Percentiles rank a stretch among this genome's conserved stretches.
These are phyloP conservation scores for Diachasmimorpha longicaudata DNA, from an alignment of 1,140 invertebrate genomes.

Conservation along the genomic window DNA sequence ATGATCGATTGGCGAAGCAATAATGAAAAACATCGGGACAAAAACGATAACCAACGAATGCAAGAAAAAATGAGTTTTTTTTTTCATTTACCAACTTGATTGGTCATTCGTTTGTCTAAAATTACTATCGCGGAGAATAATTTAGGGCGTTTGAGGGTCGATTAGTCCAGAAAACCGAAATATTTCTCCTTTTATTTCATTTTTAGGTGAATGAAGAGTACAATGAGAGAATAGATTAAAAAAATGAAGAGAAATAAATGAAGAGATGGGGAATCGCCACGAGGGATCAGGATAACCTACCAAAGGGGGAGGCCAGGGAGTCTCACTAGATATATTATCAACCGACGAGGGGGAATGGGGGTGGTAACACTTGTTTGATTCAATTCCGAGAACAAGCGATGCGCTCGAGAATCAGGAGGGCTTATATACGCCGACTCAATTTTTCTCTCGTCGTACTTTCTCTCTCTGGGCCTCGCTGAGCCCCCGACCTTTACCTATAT, in stretches of 20 bases:
- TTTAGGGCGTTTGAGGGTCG: constrained; percentile 14
- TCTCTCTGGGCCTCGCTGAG: not conserved
- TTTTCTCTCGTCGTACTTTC: constrained; percentile 37
- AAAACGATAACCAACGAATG: not conserved
- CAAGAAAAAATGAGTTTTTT: not conserved
- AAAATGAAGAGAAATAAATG: not conserved
- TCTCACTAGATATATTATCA: constrained; percentile 50
- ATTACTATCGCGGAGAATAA: not conserved
- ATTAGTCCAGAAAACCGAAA: constrained; percentile 23
- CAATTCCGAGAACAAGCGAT: constrained; percentile 47
- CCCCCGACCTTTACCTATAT: constrained; percentile 13
- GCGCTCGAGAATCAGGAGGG: constrained; percentile 13
- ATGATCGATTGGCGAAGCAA: constrained; percentile 21
- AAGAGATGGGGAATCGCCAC: constrained; percentile 36
- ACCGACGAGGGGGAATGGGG: constrained; percentile 25
- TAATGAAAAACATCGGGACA: constrained; percentile 12
- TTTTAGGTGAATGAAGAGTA: not conserved
- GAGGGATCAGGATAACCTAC: constrained; percentile 26
- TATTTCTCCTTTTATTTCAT: constrained; percentile 20
- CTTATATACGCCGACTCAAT: constrained; percentile 43
- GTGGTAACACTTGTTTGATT: constrained; percentile 58
- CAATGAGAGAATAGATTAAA: not conserved
- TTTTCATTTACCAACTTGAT: not conserved
- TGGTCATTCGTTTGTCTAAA: not conserved
- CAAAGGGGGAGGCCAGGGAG: constrained; percentile 35